Base-by-base conservation (phyloP, 2,888 invertebrate species). In the Liodrosophila aerea region DNA sequence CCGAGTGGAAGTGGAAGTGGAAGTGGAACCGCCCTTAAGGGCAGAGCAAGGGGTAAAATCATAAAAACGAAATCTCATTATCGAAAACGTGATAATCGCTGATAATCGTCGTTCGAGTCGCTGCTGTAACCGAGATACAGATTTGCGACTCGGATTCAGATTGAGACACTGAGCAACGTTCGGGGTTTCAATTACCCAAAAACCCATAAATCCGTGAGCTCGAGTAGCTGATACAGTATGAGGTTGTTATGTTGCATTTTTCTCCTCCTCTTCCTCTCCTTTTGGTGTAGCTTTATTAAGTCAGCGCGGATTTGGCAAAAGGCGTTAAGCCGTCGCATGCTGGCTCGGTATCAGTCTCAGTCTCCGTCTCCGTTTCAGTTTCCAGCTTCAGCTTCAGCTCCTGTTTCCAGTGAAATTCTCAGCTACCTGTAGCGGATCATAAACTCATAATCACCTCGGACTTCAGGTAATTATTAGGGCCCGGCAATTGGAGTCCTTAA, bases 381-480 rank as follows among this genome's bases (percentile, higher is more conserved):
- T 37, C 36, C 13, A n/a, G 46, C 8, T 30, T 22, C 29, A 30
- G 13, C 45, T 44, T 45, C 45, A 33, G 37, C 46, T 44, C 34
- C 37, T 61, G 71, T 60, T 74, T 72, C 72, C 72, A 68, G 62
- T 56, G 67, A 72, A 72, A 71, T 64, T 44, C 30, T 36, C 22
- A 36, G 22, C 57, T 65, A 60, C 72, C 66, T 68, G 52, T 31
- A 36, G 12, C 11, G 8, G 56, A 75, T 84, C 77, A 84, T 85
- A 85, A 87, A 85, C 76, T 76, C 78, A 87, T 87, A 85, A 87
- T 87, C 78, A 87, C 83, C 72, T 63, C 16, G 47, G 49, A 57
- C 57, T 53, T 60, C 73, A 73, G 74, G 71, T 73, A 73, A 76
- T 76, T 60, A 65, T 65, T 57, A 69, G 62, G 72, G 56, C 56